Evolutionary conservation across 2,113 vertebrate species (phyloP).

Genomic region (Empidonax traillii): DNA sequence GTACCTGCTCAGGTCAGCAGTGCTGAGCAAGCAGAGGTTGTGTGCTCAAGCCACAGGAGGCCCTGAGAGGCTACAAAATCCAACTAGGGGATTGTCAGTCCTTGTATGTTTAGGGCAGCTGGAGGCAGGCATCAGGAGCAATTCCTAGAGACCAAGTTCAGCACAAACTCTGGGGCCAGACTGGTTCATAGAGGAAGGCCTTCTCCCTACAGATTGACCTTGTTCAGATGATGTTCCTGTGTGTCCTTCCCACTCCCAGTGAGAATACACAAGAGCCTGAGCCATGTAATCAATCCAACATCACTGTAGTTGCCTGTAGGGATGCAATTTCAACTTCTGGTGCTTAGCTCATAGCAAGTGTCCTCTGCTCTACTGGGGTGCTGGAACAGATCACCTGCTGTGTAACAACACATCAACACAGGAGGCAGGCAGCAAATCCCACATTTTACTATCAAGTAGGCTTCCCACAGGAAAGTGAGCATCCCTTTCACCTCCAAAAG

Average conservation of each 20-base stretch:
- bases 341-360: neutral
- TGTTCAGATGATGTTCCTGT: neutral
- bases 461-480: neutral
- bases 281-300: neutral
- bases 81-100: neutral
- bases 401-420: neutral
- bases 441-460: neutral
- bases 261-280: fast-evolving
- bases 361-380: neutral
- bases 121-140: neutral
- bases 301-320: neutral
- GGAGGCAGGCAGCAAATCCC: slow-evolving; percentile 32
- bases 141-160: neutral
- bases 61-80: neutral
- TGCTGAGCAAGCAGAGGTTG: neutral
- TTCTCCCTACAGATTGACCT: neutral
- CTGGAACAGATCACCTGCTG: neutral
- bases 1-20: neutral
- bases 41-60: neutral
- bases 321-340: neutral
- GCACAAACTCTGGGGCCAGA: neutral
- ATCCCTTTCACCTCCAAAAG: neutral
- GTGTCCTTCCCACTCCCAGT: neutral
- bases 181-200: neutral
- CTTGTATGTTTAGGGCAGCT: neutral